Evolutionary conservation across 2,888 invertebrate species (phyloP), one percentile per base, ranked within the genome.

Genomic region (Ophraella communa): DNA sequence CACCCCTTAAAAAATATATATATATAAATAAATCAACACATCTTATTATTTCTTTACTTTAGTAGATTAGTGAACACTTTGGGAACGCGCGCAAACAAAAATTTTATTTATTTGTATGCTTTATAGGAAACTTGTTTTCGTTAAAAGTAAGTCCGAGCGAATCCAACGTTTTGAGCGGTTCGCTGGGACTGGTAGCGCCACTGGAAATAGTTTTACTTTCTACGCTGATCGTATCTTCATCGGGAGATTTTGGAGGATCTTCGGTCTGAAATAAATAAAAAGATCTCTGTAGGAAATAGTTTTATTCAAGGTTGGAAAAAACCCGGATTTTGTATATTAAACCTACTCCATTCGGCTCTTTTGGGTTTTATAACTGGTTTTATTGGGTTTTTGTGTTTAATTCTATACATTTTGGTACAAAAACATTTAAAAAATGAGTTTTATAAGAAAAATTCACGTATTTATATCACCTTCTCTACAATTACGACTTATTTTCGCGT

Each of bases 81-180:
- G 20, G 47, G n/a, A 21, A 47, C 23, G n/a, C 7, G 17, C 27
- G 4, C 24, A 51, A 51, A 14, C 49, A 14, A 51, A 39, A 23
- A 45, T 39, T 14, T 52, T 53, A 51, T 3, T 59, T 55, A 49
- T 60, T 39, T 39, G 61, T 65, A 47, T 54, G 74, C 64, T 73
- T 84, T 69, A 87, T 86, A 69, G 87, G 87, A 81, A 87, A 87
- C 78, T 86, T 87, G 77, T 87, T 87, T 71, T 86, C 85, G 70
- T 85, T 85, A 78, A 85, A 87, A 66, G 85, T 85, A 66, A 87
- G 80, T 76, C 85, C 85, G 71, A 87, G 77, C 67, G 80, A 78
- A 71, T 82, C 81, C 67, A 82, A 74, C 30, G 80, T 81, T 73
- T 78, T 80, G 58, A 80, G 76, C 47, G 68, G 65, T 45, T 77